phyloP scores from a whole-genome alignment of 64 coral and sea anemone genomes.

The Astreopora myriophthalma region DNA sequence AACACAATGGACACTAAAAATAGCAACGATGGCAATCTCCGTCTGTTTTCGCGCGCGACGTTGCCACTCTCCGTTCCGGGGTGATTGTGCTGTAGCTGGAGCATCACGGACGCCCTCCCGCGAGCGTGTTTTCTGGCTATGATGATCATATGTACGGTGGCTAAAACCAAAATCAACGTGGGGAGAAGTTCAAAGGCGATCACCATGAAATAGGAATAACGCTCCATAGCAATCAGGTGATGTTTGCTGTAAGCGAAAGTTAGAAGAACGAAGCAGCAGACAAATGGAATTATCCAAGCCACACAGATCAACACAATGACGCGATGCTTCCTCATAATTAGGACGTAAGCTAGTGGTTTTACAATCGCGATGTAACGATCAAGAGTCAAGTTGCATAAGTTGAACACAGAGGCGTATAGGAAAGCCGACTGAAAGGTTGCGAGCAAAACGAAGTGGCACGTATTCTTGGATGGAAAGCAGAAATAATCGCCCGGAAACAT shows the following conservation, averaged over 20 bases:
- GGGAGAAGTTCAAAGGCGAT: constrained; percentile 1
- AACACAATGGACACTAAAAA: neutral
- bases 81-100: neutral
- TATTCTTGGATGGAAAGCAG: neutral
- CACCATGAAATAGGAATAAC: neutral
- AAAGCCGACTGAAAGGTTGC: neutral
- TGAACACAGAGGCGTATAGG: neutral
- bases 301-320: neutral
- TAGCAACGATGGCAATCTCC: neutral
- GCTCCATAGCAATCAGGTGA: neutral
- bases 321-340: neutral
- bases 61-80: neutral
- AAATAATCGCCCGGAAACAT: neutral
- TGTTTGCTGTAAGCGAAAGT: neutral
- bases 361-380: constrained; percentile 7
- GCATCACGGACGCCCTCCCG: neutral
- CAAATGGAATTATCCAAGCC: constrained; percentile 2
- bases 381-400: neutral
- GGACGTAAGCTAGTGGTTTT: neutral
- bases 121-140: constrained; percentile 13
- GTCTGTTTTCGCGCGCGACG: neutral
- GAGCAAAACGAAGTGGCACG: neutral
- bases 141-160: neutral
- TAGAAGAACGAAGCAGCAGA: neutral
- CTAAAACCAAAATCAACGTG: neutral